Evolutionary conservation across 2,888 invertebrate species (phyloP).

Genomic region (Gnatocerus cornutus): DNA sequence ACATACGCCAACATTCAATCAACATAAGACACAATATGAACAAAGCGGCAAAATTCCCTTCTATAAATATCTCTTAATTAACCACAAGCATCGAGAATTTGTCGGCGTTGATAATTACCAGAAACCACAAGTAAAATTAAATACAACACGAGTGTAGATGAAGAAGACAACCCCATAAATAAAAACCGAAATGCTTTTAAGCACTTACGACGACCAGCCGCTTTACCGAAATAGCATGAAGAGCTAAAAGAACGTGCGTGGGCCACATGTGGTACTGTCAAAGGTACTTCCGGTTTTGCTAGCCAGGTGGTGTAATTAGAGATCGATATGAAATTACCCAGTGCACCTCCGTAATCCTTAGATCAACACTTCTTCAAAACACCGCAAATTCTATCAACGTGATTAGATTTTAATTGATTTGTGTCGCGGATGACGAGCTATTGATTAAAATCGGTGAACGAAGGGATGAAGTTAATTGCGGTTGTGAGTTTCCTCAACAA

Average conservation of each 20-base stretch:
- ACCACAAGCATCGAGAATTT: neutral
- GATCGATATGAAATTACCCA: constrained; percentile 55
- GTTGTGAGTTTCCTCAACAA: constrained; percentile 20
- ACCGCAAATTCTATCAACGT: neutral
- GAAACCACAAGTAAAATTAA: constrained; percentile 3
- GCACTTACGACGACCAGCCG: constrained; percentile 39
- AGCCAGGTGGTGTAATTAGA: constrained; percentile 57
- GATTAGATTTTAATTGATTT: constrained; percentile 8
- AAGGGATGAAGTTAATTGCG: constrained; percentile 30
- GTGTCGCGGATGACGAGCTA: constrained; percentile 1
- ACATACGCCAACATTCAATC: constrained; percentile 47
- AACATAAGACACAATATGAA: constrained; percentile 29
- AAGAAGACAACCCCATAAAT: constrained; percentile 21
- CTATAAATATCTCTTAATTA: neutral
- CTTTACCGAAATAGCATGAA: constrained; percentile 37
- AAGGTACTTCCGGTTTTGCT: constrained; percentile 45
- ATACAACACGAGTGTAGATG: constrained; percentile 4
- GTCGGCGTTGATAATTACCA: too few relatives aligned
- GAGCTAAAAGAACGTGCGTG: constrained; percentile 32
- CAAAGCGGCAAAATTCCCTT: constrained; percentile 33
- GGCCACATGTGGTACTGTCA: constrained; percentile 47
- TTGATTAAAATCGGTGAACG: constrained; percentile 20
- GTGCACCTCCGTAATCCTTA: constrained; percentile 7
- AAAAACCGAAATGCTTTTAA: constrained; percentile 38
- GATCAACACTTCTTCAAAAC: neutral